Conservation (phyloP, 2,888 invertebrate genomes). For the Cryptocheilus praepositus region DNA sequence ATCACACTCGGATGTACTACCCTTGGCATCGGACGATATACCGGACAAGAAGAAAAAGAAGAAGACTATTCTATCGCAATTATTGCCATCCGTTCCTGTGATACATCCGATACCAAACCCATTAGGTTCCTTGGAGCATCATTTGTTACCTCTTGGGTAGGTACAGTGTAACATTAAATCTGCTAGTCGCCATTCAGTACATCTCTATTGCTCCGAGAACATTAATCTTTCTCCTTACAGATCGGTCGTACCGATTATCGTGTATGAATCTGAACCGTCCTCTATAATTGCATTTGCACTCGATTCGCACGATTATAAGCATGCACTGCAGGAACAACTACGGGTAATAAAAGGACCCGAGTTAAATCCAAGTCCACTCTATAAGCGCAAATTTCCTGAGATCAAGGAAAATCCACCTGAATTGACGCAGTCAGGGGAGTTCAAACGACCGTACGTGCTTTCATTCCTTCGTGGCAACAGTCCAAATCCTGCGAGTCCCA, state of each 20-base stretch:
- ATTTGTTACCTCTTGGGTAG: slow-evolving; percentile 79
- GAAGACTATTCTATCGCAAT: slow-evolving; percentile 81
- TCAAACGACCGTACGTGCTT: slow-evolving; percentile 68
- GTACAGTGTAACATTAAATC: slow-evolving; percentile 23
- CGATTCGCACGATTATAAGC: slow-evolving; percentile 83
- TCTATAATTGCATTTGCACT: slow-evolving; percentile 91
- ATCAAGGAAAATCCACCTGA: slow-evolving; percentile 72
- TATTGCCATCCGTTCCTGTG: slow-evolving; percentile 78
- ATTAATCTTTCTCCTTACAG: slow-evolving; percentile 46
- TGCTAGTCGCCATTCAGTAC: neutral
- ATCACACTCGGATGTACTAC: slow-evolving; percentile 73
- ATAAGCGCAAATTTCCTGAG: slow-evolving; percentile 74
- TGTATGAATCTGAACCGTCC: slow-evolving; percentile 88
- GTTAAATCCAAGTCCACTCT: slow-evolving; percentile 75
- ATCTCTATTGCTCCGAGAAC: neutral
- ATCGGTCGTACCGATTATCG: slow-evolving; percentile 80
- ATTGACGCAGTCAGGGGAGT: slow-evolving; percentile 62
- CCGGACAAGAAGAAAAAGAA: slow-evolving; percentile 77
- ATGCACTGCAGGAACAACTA: slow-evolving; percentile 76
- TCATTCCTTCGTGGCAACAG: slow-evolving; percentile 71
- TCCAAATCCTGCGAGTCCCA: slow-evolving; percentile 67
- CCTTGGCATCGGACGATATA: slow-evolving; percentile 61
- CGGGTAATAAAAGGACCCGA: slow-evolving; percentile 69
- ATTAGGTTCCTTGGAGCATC: slow-evolving; percentile 82
- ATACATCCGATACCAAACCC: slow-evolving; percentile 77